Evolutionary conservation across 2,113 vertebrate genomes (phyloP).

Genomic region (Columbina picui): DNA sequence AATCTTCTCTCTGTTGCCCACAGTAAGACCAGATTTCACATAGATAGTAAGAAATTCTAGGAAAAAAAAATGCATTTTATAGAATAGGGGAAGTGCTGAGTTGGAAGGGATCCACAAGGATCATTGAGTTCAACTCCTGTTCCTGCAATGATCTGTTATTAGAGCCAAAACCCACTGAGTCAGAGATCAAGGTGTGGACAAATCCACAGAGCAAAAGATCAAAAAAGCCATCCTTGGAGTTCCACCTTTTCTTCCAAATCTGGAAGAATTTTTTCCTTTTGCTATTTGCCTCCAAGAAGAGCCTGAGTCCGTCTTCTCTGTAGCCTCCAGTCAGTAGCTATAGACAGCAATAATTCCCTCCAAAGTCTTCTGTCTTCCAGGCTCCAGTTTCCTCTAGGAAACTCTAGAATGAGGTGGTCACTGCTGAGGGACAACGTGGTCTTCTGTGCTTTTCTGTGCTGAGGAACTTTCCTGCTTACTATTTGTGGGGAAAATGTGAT

Average conservation of each 20-base stretch:
- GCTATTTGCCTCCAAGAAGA: too few relatives aligned
- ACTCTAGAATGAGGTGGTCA: neutral
- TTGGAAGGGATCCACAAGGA: too few relatives aligned
- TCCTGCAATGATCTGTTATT: neutral
- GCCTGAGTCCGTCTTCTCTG: neutral
- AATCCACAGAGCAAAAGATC: neutral
- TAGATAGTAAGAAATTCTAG: neutral
- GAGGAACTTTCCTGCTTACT: neutral
- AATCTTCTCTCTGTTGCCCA: neutral
- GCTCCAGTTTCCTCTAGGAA: neutral
- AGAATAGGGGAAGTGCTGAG: too few relatives aligned
- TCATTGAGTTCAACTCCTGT: too few relatives aligned
- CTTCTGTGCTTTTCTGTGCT: neutral
- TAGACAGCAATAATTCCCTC: neutral
- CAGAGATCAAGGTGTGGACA: neutral
- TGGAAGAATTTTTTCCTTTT: neutral
- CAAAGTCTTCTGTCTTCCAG: neutral
- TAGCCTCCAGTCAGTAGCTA: too few relatives aligned
- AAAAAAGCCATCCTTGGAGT: fast-evolving
- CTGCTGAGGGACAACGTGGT: too few relatives aligned
- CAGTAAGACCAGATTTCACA: neutral
- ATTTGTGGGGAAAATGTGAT: neutral
- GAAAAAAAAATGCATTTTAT: neutral
- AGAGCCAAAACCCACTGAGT: neutral
- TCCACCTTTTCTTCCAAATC: neutral